phyloP scores from a whole-genome alignment of 2,797 vertebrate species.

The Tinamus major region DNA sequence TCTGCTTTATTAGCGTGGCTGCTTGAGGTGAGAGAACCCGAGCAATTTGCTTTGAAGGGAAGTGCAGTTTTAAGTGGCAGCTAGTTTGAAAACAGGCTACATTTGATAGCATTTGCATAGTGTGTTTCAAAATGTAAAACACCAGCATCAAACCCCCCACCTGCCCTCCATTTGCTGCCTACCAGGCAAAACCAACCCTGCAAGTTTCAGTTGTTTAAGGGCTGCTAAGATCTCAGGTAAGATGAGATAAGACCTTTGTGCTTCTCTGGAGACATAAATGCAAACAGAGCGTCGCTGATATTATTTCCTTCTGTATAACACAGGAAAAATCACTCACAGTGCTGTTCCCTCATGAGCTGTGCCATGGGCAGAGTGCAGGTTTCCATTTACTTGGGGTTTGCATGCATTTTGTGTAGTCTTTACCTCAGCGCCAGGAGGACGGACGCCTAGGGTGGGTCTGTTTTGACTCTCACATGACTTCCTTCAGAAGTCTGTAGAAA shows the following conservation, averaged over 20 bases:
- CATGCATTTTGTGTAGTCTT: neutral
- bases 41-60: slow-evolving; percentile 2
- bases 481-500: too few relatives aligned
- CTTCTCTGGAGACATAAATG: neutral
- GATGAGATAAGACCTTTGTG: neutral
- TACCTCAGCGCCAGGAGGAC: neutral
- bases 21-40: neutral
- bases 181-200: neutral
- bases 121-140: neutral
- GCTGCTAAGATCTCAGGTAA: neutral
- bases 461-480: neutral
- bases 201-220: neutral
- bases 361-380: neutral
- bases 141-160: neutral
- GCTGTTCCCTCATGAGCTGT: neutral
- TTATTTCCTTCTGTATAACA: neutral
- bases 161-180: neutral
- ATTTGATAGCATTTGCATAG: neutral
- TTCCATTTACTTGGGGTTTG: neutral
- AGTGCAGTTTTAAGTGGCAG: neutral
- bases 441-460: neutral
- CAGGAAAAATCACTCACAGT: neutral
- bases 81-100: neutral
- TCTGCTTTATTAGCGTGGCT: neutral
- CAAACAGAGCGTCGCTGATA: neutral